Evolutionary conservation across 2,888 invertebrate species (phyloP).

Genomic region (Hyalella azteca): DNA sequence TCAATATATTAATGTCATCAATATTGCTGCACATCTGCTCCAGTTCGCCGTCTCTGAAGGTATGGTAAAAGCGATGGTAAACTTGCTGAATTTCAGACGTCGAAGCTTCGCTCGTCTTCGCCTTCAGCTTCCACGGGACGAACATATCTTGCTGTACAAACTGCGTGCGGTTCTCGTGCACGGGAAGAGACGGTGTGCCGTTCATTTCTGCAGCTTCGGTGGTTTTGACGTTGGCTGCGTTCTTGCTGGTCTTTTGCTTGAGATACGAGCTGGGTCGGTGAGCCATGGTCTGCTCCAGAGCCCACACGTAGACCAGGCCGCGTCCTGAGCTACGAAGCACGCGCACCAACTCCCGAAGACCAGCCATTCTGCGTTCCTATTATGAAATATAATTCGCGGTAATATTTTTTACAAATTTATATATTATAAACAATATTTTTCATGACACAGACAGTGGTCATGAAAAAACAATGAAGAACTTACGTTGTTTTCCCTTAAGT

Average conservation of each 20-base stretch:
- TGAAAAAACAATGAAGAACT: too few relatives aligned
- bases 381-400: constrained; percentile 58
- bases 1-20: constrained; percentile 67
- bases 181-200: constrained; percentile 67
- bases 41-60: constrained; percentile 85
- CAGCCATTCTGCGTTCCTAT: constrained; percentile 75
- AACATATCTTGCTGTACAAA: constrained; percentile 89
- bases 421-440: neutral
- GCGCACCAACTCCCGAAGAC: constrained; percentile 79
- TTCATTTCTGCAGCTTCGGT: neutral
- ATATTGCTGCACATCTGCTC: constrained; percentile 71
- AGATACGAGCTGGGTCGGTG: constrained; percentile 74
- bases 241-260: constrained; percentile 69
- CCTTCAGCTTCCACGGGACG: constrained; percentile 90
- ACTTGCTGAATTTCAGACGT: constrained; percentile 61
- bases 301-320: constrained; percentile 95
- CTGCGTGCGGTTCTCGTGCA: constrained; percentile 89
- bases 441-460: too few relatives aligned
- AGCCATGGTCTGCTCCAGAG: constrained; percentile 80
- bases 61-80: constrained; percentile 88
- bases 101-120: constrained; percentile 60
- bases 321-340: constrained; percentile 75
- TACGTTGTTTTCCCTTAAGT: too few relatives aligned
- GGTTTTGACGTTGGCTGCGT: constrained; percentile 45
- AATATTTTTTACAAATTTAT: neutral